Base-by-base conservation (phyloP, 2,113 vertebrate genomes). In the Odontophorus gujanensis region DNA sequence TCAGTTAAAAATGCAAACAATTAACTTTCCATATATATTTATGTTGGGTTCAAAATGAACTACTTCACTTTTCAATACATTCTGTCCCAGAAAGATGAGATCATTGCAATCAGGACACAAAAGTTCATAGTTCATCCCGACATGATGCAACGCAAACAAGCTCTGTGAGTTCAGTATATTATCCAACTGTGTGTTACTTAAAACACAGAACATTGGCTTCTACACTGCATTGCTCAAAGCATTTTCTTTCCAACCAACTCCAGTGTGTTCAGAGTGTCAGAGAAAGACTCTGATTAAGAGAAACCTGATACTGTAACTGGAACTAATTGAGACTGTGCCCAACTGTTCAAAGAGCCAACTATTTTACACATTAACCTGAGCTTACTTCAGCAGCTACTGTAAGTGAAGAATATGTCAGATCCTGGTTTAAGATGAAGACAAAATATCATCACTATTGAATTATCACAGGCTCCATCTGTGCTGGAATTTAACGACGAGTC, bases 291-390 rank as follows among this genome's bases (percentile, higher is more conserved):
- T 92, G 91, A 91, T 94, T 91, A 96, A 91, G 87, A 93, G 90
- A 89, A 94, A 87, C 43, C 82, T 92, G 88, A 90, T 85, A 81
- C 32, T 73, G 57, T 91, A 89, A 89, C 45, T 84, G 80, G 87
- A 89, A 85, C 85, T 86, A 68, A 89, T 74, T 85, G 72, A 95
- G 87, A 80, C 50, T 68, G 68, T 65, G 84, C 47, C 91, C 77
- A 96, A 86, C 51, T 92, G 50, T 73, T 95, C 75, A 89, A 74
- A 92, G 81, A 92, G 91, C 65, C 86, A 89, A 81, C 93, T 94
- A 92, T 87, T 94, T 89, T 73, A 66, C 66, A 78, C 76, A 88
- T 95, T 94, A 95, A 95, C 89, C 95, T 84, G 88, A 94, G 93
- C 73, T 89, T 89, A 30, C 38, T 57, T 88, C 77, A 95, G 85